Evolutionary conservation across 2,888 invertebrate species (phyloP), one percentile per base, ranked within the genome.

Genomic region (Abrostola tripartita): DNA sequence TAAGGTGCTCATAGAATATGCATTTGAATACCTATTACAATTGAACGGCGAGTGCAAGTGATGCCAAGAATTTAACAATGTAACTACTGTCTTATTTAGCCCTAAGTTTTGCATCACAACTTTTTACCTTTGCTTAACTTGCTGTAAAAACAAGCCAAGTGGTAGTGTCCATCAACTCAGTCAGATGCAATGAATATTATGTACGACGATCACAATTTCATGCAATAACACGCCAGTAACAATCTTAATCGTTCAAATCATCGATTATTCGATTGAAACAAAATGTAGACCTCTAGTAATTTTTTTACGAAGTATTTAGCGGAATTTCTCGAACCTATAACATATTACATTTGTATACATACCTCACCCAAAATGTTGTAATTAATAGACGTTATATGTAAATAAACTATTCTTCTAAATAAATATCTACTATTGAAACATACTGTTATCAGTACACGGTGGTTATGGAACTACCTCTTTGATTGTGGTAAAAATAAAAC

Each of bases 401-500:
- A 8, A 40, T 9, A 42, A 42, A 14, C 14, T 44, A 24, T 14
- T 12, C 44, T 5, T 14, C 12, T 5, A 47, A 24, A 47, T 0
- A 9, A 12, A 47, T 47, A 14, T 14, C 14, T 44, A 47, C 14
- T 24, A 24, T 24, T 24, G 24, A 14, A 5, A 9, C 24, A 47
- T 24, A n/a, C n/a, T n/a, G n/a, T 14, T 44, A 14, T 44, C 44
- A 44, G 14, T 12, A 14, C 12, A 44, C 44, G 44, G 44, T 47
- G 44, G 6, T 12, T 24, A 10, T 5, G 6, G 40, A 9, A 47
- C 9, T 24, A 47, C 14, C 9, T 14, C 44, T 47, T 47, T 14
- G 44, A 24, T 24, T 47, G 42, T 38, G 41, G 49, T 59, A 60
- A 52, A 44, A 50, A 41, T 42, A n/a, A 50, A 59, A 36, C 12